Conservation (phyloP, 2,888 invertebrate species). For the Aphidoletes aphidimyza region DNA sequence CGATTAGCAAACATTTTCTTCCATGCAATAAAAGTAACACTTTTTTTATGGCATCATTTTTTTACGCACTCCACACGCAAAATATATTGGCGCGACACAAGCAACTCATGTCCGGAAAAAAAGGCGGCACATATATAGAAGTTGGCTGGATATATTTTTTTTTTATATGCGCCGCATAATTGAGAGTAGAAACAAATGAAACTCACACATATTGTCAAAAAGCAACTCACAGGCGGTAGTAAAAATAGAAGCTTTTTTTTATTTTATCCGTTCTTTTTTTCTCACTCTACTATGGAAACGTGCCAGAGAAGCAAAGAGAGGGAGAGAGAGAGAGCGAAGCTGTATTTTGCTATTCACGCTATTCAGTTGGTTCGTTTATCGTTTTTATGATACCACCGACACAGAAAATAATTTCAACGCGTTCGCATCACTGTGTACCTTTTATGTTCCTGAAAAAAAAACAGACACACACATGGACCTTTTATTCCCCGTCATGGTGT, state of each 20-base stretch:
- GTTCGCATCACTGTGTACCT: conserved; percentile 29
- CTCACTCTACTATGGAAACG: too few relatives aligned
- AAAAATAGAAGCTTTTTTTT: not conserved
- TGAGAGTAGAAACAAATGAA: not conserved
- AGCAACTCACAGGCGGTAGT: conserved; percentile 28
- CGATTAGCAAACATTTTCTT: not conserved
- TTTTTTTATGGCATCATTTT: not conserved
- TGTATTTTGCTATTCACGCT: conserved; percentile 39
- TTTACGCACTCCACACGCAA: not conserved
- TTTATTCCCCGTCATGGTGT: not conserved
- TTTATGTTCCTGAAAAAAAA: conserved; percentile 45
- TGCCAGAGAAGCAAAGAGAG: too few relatives aligned
- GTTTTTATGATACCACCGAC: conserved; percentile 47
- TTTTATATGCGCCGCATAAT: conserved; percentile 1
- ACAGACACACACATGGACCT: too few relatives aligned
- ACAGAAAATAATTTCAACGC: conserved; percentile 32
- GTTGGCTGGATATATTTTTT: too few relatives aligned
- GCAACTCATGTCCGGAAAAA: not conserved
- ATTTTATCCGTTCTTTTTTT: not conserved
- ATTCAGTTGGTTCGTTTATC: conserved; percentile 31
- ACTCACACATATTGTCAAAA: conserved; percentile 1
- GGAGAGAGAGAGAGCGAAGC: not conserved
- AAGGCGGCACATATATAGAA: too few relatives aligned
- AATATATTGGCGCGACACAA: not conserved
- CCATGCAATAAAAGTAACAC: not conserved